phyloP scores from a whole-genome alignment of 2,797 vertebrate species.

The Poeciliopsis infans region DNA sequence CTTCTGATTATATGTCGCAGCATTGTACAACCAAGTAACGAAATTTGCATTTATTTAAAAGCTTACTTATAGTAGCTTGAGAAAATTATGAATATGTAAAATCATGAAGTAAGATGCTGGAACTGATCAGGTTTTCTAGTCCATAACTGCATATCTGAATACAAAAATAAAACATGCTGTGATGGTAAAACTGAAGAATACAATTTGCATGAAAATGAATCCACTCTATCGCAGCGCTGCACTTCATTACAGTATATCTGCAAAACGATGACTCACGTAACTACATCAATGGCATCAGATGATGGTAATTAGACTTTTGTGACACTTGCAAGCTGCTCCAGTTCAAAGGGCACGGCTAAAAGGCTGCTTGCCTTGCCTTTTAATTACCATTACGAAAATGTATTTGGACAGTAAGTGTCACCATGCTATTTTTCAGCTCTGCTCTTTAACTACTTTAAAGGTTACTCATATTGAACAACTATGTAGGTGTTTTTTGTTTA shows the following conservation, averaged over 20 bases:
- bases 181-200: neutral
- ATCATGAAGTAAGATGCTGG: conserved; percentile 19
- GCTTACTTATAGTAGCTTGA: neutral
- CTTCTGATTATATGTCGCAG: neutral
- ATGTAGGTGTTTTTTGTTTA: neutral
- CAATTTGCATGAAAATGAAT: conserved; percentile 5
- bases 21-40: neutral
- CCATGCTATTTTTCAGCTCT: neutral
- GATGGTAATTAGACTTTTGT: conserved; percentile 15
- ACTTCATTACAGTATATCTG: neutral
- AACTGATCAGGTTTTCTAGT: conserved; percentile 12
- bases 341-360: conserved; percentile 16
- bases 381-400: conserved; percentile 35
- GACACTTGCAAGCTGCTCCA: conserved; percentile 2
- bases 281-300: conserved; percentile 6
- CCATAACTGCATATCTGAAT: neutral
- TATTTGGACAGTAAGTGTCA: conserved; percentile 16
- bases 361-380: neutral
- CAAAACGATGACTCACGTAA: conserved; percentile 3
- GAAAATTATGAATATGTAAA: conserved; percentile 36
- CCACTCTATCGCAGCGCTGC: neutral
- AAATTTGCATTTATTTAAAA: neutral
- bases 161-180: neutral
- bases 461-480: neutral
- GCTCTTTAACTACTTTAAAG: neutral